Conservation (phyloP, 92 coral and sea anemone genomes). For the Epizoanthus rinbou region DNA sequence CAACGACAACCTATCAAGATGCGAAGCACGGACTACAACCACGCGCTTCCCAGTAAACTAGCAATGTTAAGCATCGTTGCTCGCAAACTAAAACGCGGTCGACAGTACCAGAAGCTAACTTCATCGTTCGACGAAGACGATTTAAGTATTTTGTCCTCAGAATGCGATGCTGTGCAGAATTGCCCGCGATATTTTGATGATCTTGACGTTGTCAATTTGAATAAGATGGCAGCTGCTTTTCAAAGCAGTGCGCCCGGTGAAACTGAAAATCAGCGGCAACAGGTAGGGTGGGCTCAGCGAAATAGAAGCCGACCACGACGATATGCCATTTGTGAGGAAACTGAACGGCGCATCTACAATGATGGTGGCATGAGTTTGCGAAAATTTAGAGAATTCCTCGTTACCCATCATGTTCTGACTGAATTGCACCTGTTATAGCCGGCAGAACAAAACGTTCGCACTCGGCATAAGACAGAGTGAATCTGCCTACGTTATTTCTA, state of each 20-base stretch:
- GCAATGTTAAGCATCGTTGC: slow-evolving; percentile 38
- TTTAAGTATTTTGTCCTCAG: slow-evolving; percentile 20
- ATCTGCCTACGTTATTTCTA: too few relatives aligned
- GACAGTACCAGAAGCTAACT: slow-evolving; percentile 24
- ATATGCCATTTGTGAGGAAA: slow-evolving; percentile 38
- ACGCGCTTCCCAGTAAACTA: slow-evolving; percentile 29
- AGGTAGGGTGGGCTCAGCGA: not conserved
- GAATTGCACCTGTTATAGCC: too few relatives aligned
- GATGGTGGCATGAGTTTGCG: slow-evolving; percentile 35
- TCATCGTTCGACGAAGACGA: slow-evolving; percentile 43
- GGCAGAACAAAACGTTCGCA: too few relatives aligned
- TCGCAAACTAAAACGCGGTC: slow-evolving; percentile 36
- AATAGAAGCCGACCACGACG: slow-evolving; percentile 21
- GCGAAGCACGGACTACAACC: slow-evolving; percentile 30
- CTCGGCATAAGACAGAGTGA: too few relatives aligned
- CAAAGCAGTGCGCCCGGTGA: slow-evolving; percentile 1
- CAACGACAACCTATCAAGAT: not conserved
- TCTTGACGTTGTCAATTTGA: slow-evolving; percentile 11
- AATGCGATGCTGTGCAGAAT: slow-evolving; percentile 15
- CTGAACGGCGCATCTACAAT: slow-evolving; percentile 30
- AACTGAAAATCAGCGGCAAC: not conserved
- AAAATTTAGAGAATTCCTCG: slow-evolving; percentile 34
- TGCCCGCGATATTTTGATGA: slow-evolving; percentile 19
- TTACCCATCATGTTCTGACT: slow-evolving; percentile 26
- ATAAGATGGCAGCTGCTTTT: slow-evolving; percentile 25